Evolutionary conservation across 2,797 vertebrate genomes (phyloP).

Genomic region (Sebastes jordani): DNA sequence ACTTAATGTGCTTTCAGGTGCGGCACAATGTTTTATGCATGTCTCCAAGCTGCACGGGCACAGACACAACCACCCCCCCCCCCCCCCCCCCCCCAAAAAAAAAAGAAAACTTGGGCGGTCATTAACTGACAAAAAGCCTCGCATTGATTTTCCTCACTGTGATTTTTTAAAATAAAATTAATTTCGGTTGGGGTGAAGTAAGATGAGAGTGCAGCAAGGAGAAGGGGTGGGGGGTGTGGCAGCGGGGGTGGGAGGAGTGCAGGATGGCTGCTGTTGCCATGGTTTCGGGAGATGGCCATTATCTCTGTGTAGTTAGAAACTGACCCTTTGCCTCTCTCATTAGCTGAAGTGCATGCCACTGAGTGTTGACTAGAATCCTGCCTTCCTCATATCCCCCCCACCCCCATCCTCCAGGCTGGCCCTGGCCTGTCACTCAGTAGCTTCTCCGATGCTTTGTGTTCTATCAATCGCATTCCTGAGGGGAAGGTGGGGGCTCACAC

Average conservation of each 20-base stretch:
- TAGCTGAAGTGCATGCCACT: conserved; percentile 81
- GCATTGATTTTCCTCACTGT: conserved; percentile 69
- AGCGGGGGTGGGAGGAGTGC: conserved; percentile 25
- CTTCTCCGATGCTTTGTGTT: conserved; percentile 19
- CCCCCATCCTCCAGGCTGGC: conserved; percentile 38
- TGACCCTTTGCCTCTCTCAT: conserved; percentile 82
- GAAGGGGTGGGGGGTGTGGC: conserved; percentile 36
- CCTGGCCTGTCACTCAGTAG: conserved; percentile 58
- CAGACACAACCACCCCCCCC: conserved; percentile 11
- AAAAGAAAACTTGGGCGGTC: conserved; percentile 40
- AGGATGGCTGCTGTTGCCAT: conserved; percentile 81
- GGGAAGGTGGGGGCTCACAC: neutral
- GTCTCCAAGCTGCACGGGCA: conserved; percentile 41
- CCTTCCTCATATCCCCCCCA: conserved; percentile 51
- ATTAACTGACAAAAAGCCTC: conserved; percentile 69
- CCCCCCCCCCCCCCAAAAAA: too few species aligned
- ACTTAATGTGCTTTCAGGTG: conserved; percentile 77
- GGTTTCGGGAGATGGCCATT: conserved; percentile 82
- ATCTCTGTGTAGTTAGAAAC: conserved; percentile 80
- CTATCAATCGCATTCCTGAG: conserved; percentile 39
- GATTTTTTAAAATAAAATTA: conserved; percentile 33
- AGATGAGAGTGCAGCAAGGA: conserved; percentile 39
- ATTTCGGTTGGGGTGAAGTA: conserved; percentile 47
- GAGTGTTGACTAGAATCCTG: conserved; percentile 76
- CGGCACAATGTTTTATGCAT: conserved; percentile 70